Conservation (phyloP, 2,888 invertebrate genomes). For the Drosophila algonquin region DNA sequence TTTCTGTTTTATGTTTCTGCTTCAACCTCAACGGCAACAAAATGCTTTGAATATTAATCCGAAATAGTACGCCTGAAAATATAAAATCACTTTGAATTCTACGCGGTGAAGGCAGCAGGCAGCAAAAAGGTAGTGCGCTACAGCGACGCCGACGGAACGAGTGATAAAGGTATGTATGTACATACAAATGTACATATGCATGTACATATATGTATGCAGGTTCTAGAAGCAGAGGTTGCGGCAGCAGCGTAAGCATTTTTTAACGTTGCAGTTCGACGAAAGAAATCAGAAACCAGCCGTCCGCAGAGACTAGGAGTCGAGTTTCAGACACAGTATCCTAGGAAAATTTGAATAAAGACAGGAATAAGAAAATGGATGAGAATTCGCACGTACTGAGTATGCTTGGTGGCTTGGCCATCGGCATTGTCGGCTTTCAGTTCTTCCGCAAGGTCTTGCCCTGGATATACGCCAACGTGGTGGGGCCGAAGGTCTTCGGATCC, state of each 20-base stretch:
- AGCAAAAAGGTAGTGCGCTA: conserved; percentile 24
- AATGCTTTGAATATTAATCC: conserved; percentile 66
- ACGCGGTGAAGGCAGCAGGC: neutral
- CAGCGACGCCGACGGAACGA: conserved; percentile 12
- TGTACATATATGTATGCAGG: neutral
- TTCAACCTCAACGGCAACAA: conserved; percentile 7
- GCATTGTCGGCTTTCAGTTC: conserved; percentile 82
- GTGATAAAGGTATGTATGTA: neutral
- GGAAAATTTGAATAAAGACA: neutral
- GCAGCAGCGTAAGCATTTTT: conserved; percentile 18
- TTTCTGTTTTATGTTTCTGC: conserved; percentile 34
- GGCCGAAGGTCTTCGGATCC: conserved; percentile 86
- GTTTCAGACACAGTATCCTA: conserved; percentile 3
- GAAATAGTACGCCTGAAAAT: conserved; percentile 15
- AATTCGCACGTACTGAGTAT: conserved; percentile 58
- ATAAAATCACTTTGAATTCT: conserved; percentile 33
- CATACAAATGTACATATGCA: neutral
- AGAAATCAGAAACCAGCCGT: conserved; percentile 47
- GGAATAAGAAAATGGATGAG: conserved; percentile 57
- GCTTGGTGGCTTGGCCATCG: conserved; percentile 72
- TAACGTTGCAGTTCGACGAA: conserved; percentile 24
- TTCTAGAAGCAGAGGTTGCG: conserved; percentile 13
- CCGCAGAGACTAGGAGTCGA: conserved; percentile 29
- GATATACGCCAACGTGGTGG: conserved; percentile 84
- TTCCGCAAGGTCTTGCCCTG: conserved; percentile 82